Evolutionary conservation across 2,797 vertebrate species (phyloP).

Genomic region (Yasuhikotakia modesta): DNA sequence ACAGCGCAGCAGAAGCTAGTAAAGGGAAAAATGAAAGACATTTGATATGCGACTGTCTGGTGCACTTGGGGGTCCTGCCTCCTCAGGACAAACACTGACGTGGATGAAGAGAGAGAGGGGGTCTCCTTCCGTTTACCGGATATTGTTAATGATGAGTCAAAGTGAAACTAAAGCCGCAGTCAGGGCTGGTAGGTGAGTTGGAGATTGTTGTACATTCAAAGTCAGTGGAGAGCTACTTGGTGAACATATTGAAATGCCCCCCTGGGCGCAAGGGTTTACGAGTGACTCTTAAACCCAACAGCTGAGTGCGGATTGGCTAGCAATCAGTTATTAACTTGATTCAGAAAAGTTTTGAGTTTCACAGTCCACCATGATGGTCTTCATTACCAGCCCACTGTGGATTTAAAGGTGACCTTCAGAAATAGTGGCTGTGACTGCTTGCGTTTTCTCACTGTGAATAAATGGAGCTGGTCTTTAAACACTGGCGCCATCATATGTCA

Average conservation of each 20-base stretch:
- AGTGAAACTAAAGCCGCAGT: slow-evolving; percentile 53
- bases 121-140: slow-evolving; percentile 28
- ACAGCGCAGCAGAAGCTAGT: slow-evolving; percentile 54
- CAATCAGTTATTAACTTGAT: slow-evolving; percentile 21
- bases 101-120: slow-evolving; percentile 34
- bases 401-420: slow-evolving; percentile 36
- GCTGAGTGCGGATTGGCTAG: slow-evolving; percentile 36
- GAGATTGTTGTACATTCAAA: slow-evolving; percentile 36
- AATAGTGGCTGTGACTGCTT: not conserved
- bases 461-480: not conserved
- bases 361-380: slow-evolving; percentile 14
- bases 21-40: slow-evolving; percentile 55
- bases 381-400: not conserved
- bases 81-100: slow-evolving; percentile 41
- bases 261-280: slow-evolving; percentile 52
- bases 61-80: slow-evolving; percentile 40
- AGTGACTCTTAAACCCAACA: slow-evolving; percentile 43
- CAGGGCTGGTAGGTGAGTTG: slow-evolving; percentile 38
- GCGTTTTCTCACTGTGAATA: not conserved
- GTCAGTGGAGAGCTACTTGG: slow-evolving; percentile 35
- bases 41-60: slow-evolving; percentile 49
- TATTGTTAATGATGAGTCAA: slow-evolving; percentile 40
- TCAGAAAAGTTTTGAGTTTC: slow-evolving; percentile 47
- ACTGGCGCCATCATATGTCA: not conserved
- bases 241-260: slow-evolving; percentile 47